Percentiles rank a stretch among this genome's conserved stretches.
phyloP scores from a whole-genome alignment of 2,797 vertebrate genomes.

The Oreochromis grahami region DNA sequence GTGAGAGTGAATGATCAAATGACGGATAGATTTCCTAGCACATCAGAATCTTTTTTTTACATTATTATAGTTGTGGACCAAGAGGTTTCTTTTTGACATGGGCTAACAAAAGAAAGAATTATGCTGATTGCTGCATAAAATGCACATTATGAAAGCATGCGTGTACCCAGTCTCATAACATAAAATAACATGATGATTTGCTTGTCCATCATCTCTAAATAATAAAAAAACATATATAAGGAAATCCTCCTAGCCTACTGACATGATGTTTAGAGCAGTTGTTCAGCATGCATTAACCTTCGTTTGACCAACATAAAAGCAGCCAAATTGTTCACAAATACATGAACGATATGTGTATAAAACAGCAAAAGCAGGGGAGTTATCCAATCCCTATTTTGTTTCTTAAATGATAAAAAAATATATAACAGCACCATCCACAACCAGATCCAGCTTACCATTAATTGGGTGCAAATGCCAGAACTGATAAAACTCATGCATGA shows the following conservation, averaged over 20 bases:
- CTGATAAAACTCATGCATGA: constrained; percentile 27
- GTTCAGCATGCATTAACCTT: constrained; percentile 41
- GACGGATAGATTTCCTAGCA: constrained; percentile 23
- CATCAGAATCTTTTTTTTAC: not conserved
- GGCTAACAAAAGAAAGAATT: constrained; percentile 16
- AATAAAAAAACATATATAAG: not conserved
- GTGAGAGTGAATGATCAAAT: constrained; percentile 4
- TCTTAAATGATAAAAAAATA: not conserved
- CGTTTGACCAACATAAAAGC: constrained; percentile 19
- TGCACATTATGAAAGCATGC: constrained; percentile 39
- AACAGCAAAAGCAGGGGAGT: not conserved
- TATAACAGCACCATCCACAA: constrained; percentile 3
- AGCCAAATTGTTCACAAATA: constrained; percentile 29
- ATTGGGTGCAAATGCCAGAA: not conserved
- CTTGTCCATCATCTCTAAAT: not conserved
- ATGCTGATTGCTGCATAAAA: constrained; percentile 25
- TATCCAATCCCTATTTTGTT: not conserved
- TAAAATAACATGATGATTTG: constrained; percentile 1
- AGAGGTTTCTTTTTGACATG: constrained; percentile 5
- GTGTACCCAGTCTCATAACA: constrained; percentile 18
- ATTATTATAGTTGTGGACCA: not conserved
- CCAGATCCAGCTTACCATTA: not conserved
- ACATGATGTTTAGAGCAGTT: constrained; percentile 18
- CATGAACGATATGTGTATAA: constrained; percentile 5
- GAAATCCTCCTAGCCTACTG: not conserved